Base-by-base conservation (phyloP, 2,113 vertebrate species). In the Lagopus leucura region DNA sequence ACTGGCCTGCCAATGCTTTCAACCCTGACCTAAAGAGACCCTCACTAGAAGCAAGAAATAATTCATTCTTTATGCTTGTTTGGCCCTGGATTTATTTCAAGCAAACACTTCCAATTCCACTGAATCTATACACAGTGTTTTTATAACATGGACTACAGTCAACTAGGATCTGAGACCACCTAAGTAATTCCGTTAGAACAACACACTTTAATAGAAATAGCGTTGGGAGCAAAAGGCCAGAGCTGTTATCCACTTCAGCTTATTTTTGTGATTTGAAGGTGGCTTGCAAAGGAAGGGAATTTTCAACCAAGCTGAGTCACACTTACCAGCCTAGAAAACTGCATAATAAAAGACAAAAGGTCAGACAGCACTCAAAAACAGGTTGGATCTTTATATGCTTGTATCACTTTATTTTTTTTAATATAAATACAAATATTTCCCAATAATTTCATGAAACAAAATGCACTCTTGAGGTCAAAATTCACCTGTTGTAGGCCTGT, bases 61-160 rank as follows among this genome's bases (percentile, higher is more conserved):
- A 97, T 96, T 96, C 86, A 93, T 94, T 91, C 95, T 95, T 97
- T 97, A 97, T 97, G 96, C 81, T 66, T 82, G 55, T 92, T 93
- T 66, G 8, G 77, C 69, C 74, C 92, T 95, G 90, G 85, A 80
- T 93, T 88, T 93, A 89, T 96, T 93, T 97, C 95, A 95, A 72
- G 90, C 72, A 70, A 79, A 81, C 93, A 64, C 74, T 91, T 96
- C 96, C 92, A 97, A 85, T 77, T 97, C 73, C 84, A 90, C 18
- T 34, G 92, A 92, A 89, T 90, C 74, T 73, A 90, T 95, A 73
- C 84, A 78, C 78, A 92, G 89, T 57, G 82, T 86, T 96, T 97
- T 95, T 88, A 90, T 84, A 96, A 89, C 65, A 91, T 19, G 87
- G 83, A 78, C 78, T 57, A 57, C 86, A 91, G 85, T 88, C 75